Evolutionary conservation across 2,888 invertebrate species (phyloP), one percentile per base, ranked within the genome.

Genomic region (Phoenoteleia sp.): DNA sequence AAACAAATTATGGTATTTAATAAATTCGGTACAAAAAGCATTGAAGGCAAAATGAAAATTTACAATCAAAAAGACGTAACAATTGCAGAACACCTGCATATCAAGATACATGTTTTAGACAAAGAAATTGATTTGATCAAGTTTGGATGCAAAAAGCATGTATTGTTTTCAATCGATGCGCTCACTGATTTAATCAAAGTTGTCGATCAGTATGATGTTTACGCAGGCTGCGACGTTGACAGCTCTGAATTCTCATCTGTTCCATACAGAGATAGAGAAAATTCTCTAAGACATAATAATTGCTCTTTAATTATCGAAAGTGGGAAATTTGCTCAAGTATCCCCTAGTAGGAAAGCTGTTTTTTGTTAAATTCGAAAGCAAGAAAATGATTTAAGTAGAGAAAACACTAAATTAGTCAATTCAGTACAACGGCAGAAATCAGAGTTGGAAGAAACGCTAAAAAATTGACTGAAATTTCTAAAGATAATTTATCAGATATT

Each of bases 181-280:
- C 6, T 60, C 23, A 42, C 13, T 5, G 19, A 39, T 60, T 25
- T 60, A 25, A 25, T 60, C 21, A 23, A 60, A 39, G 15, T 23
- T n/a, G 15, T 60, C 36, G 60, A 39, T 39, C 13, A 42, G 2
- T 60, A 23, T 13, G 3, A 60, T 15, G 19, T 64, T 23, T 64
- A 45, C 13, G 6, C 45, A 27, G 64, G 64, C 3, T 64, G 64
- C 19, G 9, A 45, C 3, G 64, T 45, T 17, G 64, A 64, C n/a
- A 45, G 7, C 9, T 64, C 45, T 11, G 45, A 64, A 19, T 64
- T 4, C 15, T 45, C 64, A 9, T 11, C n/a, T 2, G 45, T 45
- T 11, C 13, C 45, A 1, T 47, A 64, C 15, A 3, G 64, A 17
- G 64, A 64, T 45, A 29, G 6, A 25, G 19, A 45, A 29, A 13